Conservation (phyloP, 2,113 vertebrate species). For the Gavialis gangeticus region DNA sequence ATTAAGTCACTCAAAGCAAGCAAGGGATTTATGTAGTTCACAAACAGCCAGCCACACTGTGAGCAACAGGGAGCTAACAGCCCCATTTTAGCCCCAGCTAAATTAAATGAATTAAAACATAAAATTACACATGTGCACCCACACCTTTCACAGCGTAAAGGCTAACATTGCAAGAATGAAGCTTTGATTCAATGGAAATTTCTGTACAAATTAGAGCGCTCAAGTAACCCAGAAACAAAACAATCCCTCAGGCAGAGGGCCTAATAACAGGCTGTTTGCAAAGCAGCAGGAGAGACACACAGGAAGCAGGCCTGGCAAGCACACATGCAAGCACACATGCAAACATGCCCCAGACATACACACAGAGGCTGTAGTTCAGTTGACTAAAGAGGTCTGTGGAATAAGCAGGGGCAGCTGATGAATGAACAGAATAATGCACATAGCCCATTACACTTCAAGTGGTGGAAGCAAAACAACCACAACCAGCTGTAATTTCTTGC, state of each 20-base stretch:
- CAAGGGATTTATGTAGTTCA: not conserved
- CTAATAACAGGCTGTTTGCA: not conserved
- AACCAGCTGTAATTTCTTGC: not conserved
- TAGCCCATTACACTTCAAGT: not conserved
- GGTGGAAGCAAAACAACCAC: not conserved
- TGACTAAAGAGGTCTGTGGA: not conserved
- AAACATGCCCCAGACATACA: not conserved
- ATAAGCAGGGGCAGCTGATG: not conserved
- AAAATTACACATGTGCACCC: not conserved
- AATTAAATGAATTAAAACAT: not conserved
- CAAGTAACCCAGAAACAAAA: not conserved
- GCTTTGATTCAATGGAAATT: not conserved
- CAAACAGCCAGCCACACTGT: not conserved
- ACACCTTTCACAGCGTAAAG: not conserved
- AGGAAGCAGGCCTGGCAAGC: not conserved
- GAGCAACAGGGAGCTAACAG: not conserved
- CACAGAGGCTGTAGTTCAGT: not conserved
- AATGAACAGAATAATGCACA: not conserved
- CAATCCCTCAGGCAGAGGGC: not conserved
- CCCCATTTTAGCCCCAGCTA: not conserved
- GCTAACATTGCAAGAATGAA: not conserved
- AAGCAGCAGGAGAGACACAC: not conserved
- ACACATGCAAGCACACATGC: not conserved
- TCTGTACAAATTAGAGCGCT: not conserved
- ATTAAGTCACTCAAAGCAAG: not conserved